Base-by-base conservation (phyloP, 2,797 vertebrate genomes). In the Cossypha dichroa region DNA sequence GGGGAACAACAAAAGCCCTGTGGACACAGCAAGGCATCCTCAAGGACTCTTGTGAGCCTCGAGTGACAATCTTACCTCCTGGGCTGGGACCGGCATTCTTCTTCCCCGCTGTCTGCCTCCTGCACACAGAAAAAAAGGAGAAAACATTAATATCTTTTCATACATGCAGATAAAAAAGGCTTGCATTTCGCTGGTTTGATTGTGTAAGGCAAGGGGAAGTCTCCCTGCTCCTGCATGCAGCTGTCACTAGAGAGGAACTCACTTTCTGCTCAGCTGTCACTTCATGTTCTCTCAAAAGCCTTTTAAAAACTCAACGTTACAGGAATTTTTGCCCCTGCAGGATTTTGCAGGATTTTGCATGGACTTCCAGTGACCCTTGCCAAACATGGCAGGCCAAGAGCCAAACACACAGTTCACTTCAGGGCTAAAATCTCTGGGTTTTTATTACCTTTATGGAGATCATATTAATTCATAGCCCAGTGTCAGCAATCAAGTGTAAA, bases 41-140 rank as follows among this genome's bases (percentile, higher is more conserved):
- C 0, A 0, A 86, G 54, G 73, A 40, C 85, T 49, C 22, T 15
- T 48, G 36, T 41, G 89, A 43, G 77, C 41, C 70, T 64, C 20
- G 22, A 78, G 69, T 18, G 51, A 77, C 84, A 97, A 82, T 98
- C 98, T 97, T 98, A 99, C 99, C 99, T 99, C 96, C 99, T 98
- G 94, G 98, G 98, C 95, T 99, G 99, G 87, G 98, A 99, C 82
- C 98, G 98, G 73, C 98, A 98, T 94, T 99, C 99, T 87, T 99
- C 99, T 73, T 99, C 99, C 90, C 98, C 98, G 33, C 99, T 99
- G 96, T 99, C 99, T 48, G 98, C 99, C 97, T 99, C 99, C 99
- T 99, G 93, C 38, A 67, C 20, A 68, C 59, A 96, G 1, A 90
- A 96, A 66, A 29, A 97, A 79, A 96, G 90, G 86, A 77, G 31